These are phyloP conservation scores for Cirrhinus mrigala DNA, from an alignment of 2,797 vertebrate genomes.

Conservation along the genomic window DNA sequence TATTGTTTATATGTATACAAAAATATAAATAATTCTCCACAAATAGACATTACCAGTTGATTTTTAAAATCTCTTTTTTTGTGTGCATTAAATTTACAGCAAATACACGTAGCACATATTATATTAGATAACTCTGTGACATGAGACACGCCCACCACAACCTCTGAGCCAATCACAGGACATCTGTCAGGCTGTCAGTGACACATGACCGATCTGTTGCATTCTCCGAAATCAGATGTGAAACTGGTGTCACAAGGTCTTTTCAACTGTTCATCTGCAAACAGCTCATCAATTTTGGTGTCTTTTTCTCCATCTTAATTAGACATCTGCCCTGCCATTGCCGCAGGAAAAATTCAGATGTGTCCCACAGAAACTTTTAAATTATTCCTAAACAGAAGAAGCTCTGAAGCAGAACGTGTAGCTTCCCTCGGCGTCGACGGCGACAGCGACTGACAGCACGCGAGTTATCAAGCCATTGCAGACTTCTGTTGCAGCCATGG, in stretches of 20 bases:
- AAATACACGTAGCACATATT: not conserved
- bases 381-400: constrained; percentile 38
- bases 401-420: constrained; percentile 32
- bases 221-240: not conserved
- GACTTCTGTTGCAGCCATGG: constrained; percentile 34
- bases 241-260: not conserved
- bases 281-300: not conserved
- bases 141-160: not conserved
- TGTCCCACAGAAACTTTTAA: constrained; percentile 34
- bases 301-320: constrained; percentile 22
- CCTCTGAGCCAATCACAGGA: constrained; percentile 13
- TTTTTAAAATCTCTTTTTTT: not conserved
- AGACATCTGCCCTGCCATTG: not conserved
- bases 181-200: not conserved
- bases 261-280: not conserved
- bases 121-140: not conserved
- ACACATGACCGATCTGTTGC: not conserved
- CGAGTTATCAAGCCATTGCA: constrained; percentile 52
- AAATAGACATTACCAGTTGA: not conserved
- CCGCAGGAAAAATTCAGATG: not conserved
- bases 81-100: not conserved
- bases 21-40: not conserved
- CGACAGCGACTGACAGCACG: constrained; percentile 26
- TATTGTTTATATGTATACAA: not conserved
- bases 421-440: constrained; percentile 10